A percentile compares a stretch with the other conserved stretches of the same genome.
Conservation (phyloP, 2,888 invertebrate genomes). For the Drosophila austrosaltans region DNA sequence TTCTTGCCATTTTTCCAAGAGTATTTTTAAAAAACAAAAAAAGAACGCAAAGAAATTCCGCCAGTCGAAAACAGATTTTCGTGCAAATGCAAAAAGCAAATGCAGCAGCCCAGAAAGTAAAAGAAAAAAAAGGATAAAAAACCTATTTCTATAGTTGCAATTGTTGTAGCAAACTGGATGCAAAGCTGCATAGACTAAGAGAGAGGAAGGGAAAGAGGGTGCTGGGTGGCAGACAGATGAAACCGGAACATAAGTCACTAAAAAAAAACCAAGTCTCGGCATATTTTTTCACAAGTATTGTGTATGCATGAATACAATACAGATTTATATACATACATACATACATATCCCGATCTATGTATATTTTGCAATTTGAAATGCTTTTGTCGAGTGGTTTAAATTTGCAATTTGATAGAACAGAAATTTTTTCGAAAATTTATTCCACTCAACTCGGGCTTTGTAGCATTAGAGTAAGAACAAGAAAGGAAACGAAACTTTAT, state of each 20-base stretch:
- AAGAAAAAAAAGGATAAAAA: conserved; percentile 11
- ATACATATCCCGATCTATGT: background rate
- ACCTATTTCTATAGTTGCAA: conserved; percentile 23
- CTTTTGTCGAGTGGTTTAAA: conserved; percentile 1
- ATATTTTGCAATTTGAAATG: conserved; percentile 4
- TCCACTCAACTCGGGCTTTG: background rate
- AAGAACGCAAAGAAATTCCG: conserved; percentile 34
- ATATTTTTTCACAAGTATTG: conserved; percentile 2
- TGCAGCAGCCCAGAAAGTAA: conserved; percentile 14
- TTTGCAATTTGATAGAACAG: conserved; percentile 1
- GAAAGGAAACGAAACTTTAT: background rate
- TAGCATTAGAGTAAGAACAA: background rate
- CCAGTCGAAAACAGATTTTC: conserved; percentile 69
- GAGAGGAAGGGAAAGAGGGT: background rate
- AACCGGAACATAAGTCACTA: conserved; percentile 22
- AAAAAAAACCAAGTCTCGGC: conserved; percentile 2
- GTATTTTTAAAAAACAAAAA: background rate
- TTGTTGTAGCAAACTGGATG: conserved; percentile 22
- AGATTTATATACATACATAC: background rate
- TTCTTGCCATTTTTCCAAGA: background rate
- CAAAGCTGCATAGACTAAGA: background rate
- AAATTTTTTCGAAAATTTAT: conserved; percentile 1
- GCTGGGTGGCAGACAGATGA: background rate
- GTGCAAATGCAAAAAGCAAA: conserved; percentile 41
- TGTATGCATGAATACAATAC: background rate